Evolutionary conservation across 1,140 invertebrate genomes (phyloP), one percentile per base, ranked within the genome.

Genomic region (Pissodes strobi): DNA sequence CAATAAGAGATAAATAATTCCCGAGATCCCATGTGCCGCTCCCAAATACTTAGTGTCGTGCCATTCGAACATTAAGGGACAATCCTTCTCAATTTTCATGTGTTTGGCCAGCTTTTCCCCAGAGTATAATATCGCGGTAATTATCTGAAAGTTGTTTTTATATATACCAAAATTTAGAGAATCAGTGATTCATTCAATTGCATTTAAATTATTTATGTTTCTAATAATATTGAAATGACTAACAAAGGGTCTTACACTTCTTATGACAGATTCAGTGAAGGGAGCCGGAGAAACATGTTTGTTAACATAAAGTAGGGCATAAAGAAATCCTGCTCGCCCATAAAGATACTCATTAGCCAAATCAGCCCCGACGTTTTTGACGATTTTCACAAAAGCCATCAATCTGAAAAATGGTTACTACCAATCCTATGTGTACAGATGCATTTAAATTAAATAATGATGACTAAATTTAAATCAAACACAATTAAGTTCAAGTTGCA

Each of bases 11-110:
- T 90, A 92, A 9, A 94, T 73, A 77, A 96, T 96, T 10, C 94
- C 94, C 69, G 87, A 84, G 60, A 92, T 75, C 10, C 94, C 94
- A 84, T 96, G 94, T 64, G 93, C 93, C 22, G 88, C 92, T 12
- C 93, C 94, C 53, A 94, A 78, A 75, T 96, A 96, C 71, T 89
- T 83, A 74, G 87, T 89, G n/a, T 88, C 86, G 81, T 97, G 92
- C 93, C 93, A 96, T 69, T 87, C 79, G 79, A 89, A 96, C 82
- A 92, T 86, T 15, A 96, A 78, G 1, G 91, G 90, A 68, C 82
- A 81, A 45, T 82, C 51, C 9, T 52, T 46, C n/a, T 79, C 56
- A 52, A 67, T 76, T 77, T 74, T 69, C 76, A 79, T 66, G n/a
- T 58, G 80, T 66, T 58, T 69, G 70, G 85, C 79, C 60, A 87